Conservation (phyloP, 2,888 invertebrate species). For the Tiphia femorata region DNA sequence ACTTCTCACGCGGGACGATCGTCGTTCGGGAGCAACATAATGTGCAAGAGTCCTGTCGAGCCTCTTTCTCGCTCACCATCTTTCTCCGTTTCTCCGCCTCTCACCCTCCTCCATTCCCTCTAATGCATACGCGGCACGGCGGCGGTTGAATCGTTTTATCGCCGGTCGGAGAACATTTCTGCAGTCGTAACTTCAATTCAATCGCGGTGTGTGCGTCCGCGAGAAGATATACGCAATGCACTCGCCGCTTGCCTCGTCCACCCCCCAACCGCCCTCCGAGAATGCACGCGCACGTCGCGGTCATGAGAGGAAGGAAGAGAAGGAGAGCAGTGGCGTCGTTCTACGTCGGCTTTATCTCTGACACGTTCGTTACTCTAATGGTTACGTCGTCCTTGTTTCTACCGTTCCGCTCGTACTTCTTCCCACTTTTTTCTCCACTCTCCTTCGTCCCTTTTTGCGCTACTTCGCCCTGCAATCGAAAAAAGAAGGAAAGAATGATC, state of each 20-base stretch:
- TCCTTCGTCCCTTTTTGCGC: no score
- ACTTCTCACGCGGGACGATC: no score
- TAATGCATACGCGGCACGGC: constrained; percentile 21
- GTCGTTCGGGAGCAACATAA: no score
- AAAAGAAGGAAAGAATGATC: constrained; percentile 22
- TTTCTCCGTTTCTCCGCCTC: not conserved
- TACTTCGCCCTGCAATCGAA: constrained; percentile 34
- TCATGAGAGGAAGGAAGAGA: no score
- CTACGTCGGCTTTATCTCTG: constrained; percentile 33
- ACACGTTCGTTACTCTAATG: constrained; percentile 41
- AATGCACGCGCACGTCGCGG: no score
- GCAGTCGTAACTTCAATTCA: constrained; percentile 38
- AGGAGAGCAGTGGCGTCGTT: constrained; percentile 18
- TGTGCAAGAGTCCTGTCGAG: no score
- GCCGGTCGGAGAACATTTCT: constrained; percentile 4
- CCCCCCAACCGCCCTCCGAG: no score
- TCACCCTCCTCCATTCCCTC: not conserved
- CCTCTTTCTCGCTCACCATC: constrained; percentile 2
- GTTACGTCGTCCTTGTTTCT: constrained; percentile 29
- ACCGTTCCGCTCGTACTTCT: constrained; percentile 13
- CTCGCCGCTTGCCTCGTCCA: constrained; percentile 14
- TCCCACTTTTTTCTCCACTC: constrained; percentile 14
- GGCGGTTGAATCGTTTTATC: constrained; percentile 38
- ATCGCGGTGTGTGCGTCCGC: constrained; percentile 31
- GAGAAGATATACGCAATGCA: constrained; percentile 37